Evolutionary conservation across 2,113 vertebrate species (phyloP).

Genomic region (Otolemur garnettii): DNA sequence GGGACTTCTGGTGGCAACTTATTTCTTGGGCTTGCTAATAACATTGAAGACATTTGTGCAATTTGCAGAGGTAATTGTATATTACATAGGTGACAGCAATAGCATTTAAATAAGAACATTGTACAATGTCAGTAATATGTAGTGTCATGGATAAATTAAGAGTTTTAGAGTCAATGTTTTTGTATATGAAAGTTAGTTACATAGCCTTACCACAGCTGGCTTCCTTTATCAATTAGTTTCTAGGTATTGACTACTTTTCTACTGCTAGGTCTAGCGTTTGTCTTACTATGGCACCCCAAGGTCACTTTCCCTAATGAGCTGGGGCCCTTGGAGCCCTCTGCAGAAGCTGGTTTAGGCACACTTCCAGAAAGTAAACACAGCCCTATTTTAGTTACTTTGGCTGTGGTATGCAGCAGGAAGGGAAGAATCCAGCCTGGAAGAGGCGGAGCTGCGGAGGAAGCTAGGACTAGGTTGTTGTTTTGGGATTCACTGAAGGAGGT

Average conservation of each 20-base stretch:
- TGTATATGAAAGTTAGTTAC: not conserved
- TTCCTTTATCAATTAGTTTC: not conserved
- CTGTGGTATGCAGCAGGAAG: not conserved
- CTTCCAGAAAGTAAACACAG: conserved; percentile 14
- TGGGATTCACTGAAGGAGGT: not conserved
- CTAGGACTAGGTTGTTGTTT: not conserved
- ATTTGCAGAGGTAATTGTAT: not conserved
- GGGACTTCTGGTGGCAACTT: not conserved
- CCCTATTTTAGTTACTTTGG: conserved; percentile 44
- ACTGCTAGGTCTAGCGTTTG: not conserved
- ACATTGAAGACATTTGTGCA: not conserved
- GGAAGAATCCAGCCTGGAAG: not conserved
- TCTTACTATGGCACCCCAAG: not conserved
- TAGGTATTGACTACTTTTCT: not conserved
- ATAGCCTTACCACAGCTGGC: not conserved
- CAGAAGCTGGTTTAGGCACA: conserved; percentile 8
- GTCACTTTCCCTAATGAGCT: not conserved
- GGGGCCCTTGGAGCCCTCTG: conserved; percentile 1
- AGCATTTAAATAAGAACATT: not conserved
- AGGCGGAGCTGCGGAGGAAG: not conserved
- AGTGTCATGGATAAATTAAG: not conserved
- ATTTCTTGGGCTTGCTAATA: not conserved
- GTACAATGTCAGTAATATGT: not conserved
- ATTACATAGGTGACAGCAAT: not conserved
- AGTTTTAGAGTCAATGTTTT: not conserved